Conservation (phyloP, 1,140 invertebrate genomes). For the Grapholita molesta region DNA sequence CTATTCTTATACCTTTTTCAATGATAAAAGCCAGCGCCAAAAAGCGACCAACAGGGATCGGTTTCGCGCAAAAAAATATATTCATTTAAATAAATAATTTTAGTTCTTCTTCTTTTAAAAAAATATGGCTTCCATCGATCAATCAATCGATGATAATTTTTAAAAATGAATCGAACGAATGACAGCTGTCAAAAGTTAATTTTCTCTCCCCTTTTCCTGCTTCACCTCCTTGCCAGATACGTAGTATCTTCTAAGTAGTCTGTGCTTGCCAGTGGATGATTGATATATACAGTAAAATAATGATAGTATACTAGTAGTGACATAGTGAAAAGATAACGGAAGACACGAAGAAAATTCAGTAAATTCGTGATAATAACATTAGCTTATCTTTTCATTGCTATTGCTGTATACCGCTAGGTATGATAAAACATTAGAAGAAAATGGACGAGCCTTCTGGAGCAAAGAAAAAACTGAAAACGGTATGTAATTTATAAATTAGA, state of each 20-base stretch:
- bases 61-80: too few species aligned
- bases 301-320: neutral
- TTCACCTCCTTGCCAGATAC: neutral
- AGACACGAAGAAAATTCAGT: neutral
- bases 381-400: neutral
- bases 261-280: neutral
- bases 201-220: neutral
- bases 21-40: too few species aligned
- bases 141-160: too few species aligned
- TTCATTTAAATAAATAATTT: too few species aligned
- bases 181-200: neutral
- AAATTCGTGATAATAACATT: neutral
- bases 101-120: too few species aligned
- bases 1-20: too few species aligned
- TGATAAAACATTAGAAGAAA: conserved; percentile 9
- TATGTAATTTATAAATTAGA: conserved; percentile 30
- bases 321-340: neutral
- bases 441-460: conserved; percentile 67
- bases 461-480: conserved; percentile 67
- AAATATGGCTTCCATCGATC: too few species aligned
- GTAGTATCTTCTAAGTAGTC: too few species aligned
- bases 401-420: neutral
- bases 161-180: neutral
- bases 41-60: too few species aligned
- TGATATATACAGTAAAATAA: neutral